A percentile compares a stretch with the other conserved stretches of the same genome.
These are phyloP conservation scores for Aythya baeri DNA, from an alignment of 2,113 vertebrate genomes.

Conservation along the genomic window DNA sequence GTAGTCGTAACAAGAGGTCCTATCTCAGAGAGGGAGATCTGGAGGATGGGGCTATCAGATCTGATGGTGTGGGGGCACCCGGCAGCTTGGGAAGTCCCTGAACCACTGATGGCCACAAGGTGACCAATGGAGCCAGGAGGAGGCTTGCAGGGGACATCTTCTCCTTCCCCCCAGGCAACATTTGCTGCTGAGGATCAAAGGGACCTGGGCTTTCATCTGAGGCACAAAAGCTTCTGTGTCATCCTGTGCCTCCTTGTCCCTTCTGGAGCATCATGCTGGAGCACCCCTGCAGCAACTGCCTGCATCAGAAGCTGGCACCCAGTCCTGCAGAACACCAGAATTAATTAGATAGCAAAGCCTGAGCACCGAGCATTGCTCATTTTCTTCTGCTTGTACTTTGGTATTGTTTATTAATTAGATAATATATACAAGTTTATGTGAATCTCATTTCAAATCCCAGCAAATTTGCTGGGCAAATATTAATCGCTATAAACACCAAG, in stretches of 20 bases:
- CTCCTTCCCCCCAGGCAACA: neutral
- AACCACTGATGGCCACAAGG: neutral
- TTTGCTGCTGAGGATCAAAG: neutral
- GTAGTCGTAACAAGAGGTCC: neutral
- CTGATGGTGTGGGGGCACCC: neutral
- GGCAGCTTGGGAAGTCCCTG: rapidly evolving
- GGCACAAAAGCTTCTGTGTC: too few relatives aligned
- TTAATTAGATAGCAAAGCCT: neutral
- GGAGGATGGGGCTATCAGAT: neutral
- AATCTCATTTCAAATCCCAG: slow-evolving; percentile 1
- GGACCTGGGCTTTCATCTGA: neutral
- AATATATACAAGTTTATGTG: neutral
- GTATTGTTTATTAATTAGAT: slow-evolving; percentile 34
- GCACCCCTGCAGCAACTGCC: neutral
- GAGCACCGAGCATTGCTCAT: neutral
- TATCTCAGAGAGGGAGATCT: neutral
- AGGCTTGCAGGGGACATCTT: neutral
- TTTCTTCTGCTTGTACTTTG: neutral
- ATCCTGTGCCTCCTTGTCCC: neutral
- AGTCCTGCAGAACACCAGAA: neutral
- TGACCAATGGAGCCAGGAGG: neutral
- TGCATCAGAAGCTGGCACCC: neutral
- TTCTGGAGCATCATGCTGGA: rapidly evolving
- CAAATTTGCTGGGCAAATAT: slow-evolving; percentile 16
- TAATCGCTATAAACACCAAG: neutral